phyloP scores from a whole-genome alignment of 2,888 invertebrate genomes.

The Pheosia tremula region DNA sequence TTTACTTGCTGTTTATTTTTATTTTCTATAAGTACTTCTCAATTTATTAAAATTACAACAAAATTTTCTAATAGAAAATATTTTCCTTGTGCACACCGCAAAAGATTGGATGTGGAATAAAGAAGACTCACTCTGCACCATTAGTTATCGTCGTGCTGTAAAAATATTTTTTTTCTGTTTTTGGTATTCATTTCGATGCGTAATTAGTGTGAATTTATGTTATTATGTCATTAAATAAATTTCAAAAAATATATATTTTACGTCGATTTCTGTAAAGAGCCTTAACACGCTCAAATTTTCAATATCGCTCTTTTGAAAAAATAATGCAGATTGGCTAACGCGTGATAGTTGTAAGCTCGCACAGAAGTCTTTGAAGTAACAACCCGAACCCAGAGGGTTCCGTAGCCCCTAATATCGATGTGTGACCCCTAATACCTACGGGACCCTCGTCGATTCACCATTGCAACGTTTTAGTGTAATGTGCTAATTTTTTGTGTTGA shows the following conservation, averaged over 20 bases:
- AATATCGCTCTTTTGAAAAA: slow-evolving; percentile 23
- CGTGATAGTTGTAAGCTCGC: slow-evolving; percentile 55
- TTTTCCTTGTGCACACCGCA: slow-evolving; percentile 30
- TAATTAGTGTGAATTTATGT: slow-evolving; percentile 82
- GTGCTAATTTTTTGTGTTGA: slow-evolving; percentile 78
- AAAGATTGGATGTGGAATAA: slow-evolving; percentile 73
- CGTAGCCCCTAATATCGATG: slow-evolving; percentile 60
- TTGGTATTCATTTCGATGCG: slow-evolving; percentile 79
- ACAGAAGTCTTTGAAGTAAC: slow-evolving; percentile 65
- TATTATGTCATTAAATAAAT: slow-evolving; percentile 72
- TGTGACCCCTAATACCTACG: slow-evolving; percentile 65
- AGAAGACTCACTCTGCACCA: slow-evolving; percentile 76
- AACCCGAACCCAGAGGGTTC: slow-evolving; percentile 66
- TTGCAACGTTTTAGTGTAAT: slow-evolving; percentile 79
- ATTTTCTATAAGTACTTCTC: too few relatives aligned
- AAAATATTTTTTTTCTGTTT: slow-evolving; percentile 71
- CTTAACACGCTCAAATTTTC: slow-evolving; percentile 54
- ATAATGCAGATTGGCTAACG: slow-evolving; percentile 54
- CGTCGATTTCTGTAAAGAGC: slow-evolving; percentile 76
- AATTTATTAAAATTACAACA: too few relatives aligned
- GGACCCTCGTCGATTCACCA: slow-evolving; percentile 74
- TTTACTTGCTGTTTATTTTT: too few relatives aligned
- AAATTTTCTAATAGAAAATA: not conserved
- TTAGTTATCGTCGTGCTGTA: slow-evolving; percentile 84
- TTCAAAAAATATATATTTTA: slow-evolving; percentile 41